Evolutionary conservation across 2,113 vertebrate species (phyloP), one percentile per base, ranked within the genome.

Genomic region (Hippocampus zosterae): DNA sequence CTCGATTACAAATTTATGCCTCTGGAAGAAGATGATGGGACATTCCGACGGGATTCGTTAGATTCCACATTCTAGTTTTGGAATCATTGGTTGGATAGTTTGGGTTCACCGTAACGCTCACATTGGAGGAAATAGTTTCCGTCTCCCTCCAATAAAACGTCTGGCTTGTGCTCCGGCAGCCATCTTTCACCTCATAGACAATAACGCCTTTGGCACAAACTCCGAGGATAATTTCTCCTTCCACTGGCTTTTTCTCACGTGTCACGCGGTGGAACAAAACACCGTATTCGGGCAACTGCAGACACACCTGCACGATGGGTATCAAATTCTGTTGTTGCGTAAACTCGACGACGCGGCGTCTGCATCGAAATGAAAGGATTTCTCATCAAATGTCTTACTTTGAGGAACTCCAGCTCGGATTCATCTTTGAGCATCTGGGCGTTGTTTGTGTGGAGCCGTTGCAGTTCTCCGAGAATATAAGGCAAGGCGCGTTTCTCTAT

Each of bases 121-220:
- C 95, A 0, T 88, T 90, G 41, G 92, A 94, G 2, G 92, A 95
- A 85, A 97, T 95, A 63, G 92, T 94, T 13, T 91, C 85, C 0
- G 91, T 95, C 77, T 98, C 94, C 73, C 92, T 89, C 95, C 96
- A 96, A 69, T 89, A 90, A 74, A 96, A 94, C 41, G 78, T 88
- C 76, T 93, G 91, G 41, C 82, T 91, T 48, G 91, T 88, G 59
- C 92, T 91, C 57, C 91, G 91, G 68, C 80, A 88, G 55, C 88
- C 85, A 70, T 92, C 92, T 92, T 92, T 94, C 65, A 94, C 87
- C 71, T 95, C 92, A 0, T 96, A 96, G n/a, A 96, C 81, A 0
- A 93, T 88, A 73, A 97, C 80, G 63, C 94, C 94, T 91, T 95
- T 95, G 91, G 93, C 91, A 88, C 93, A 95, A 81, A 96, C 91